phyloP scores from a whole-genome alignment of 1,140 invertebrate genomes.

The Carposina sasakii region DNA sequence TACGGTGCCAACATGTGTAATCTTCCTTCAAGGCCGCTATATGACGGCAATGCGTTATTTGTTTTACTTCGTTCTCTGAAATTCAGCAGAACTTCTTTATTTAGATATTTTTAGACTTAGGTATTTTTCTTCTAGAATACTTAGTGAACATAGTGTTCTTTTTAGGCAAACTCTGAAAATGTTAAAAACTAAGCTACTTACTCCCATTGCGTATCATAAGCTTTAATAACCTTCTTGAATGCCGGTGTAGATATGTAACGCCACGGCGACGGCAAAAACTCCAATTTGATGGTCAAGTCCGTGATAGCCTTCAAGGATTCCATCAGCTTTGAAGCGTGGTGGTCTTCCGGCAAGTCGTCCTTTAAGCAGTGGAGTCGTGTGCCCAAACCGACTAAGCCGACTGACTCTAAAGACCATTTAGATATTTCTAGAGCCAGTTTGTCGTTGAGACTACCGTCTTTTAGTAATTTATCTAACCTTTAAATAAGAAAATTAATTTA shows the following conservation, averaged over 20 bases:
- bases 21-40: too few species aligned
- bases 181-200: constrained; percentile 49
- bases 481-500: too few species aligned
- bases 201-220: constrained; percentile 60
- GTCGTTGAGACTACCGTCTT: constrained; percentile 30
- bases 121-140: too few species aligned
- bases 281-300: constrained; percentile 74
- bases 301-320: constrained; percentile 76
- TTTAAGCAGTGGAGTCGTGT: constrained; percentile 75
- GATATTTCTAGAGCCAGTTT: constrained; percentile 77
- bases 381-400: constrained; percentile 78
- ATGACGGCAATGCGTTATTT: too few species aligned
- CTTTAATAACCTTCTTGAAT: constrained; percentile 72
- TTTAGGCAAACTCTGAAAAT: too few species aligned
- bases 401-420: constrained; percentile 80
- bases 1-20: too few species aligned
- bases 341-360: constrained; percentile 60
- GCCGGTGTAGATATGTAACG: constrained; percentile 73
- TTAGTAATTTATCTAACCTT: too few species aligned
- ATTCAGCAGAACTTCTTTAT: too few species aligned
- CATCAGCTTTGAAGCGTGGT: constrained; percentile 75
- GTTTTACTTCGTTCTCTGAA: too few species aligned
- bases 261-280: constrained; percentile 76
- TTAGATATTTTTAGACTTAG: too few species aligned
- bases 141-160: too few species aligned